phyloP scores from a whole-genome alignment of 2,113 vertebrate species.

The Rafetus swinhoei region DNA sequence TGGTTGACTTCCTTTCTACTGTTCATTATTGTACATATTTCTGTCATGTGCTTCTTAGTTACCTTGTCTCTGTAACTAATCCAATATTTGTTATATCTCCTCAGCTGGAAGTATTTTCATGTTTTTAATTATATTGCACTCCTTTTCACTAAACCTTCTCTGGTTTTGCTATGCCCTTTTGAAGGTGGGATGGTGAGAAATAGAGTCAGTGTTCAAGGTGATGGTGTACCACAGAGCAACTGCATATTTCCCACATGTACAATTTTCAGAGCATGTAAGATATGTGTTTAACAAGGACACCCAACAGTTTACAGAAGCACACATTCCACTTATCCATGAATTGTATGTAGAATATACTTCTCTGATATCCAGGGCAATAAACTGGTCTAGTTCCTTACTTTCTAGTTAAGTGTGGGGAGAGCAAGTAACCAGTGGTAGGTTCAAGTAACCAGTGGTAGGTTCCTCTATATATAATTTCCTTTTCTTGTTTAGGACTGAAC shows the following conservation, averaged over 20 bases:
- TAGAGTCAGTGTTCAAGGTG: background rate
- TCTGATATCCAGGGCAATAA: background rate
- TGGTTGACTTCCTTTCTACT: background rate
- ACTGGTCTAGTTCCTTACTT: background rate
- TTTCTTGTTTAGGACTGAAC: background rate
- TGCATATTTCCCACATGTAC: background rate
- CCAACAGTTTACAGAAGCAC: background rate
- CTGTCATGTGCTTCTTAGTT: background rate
- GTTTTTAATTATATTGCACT: background rate
- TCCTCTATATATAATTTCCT: background rate
- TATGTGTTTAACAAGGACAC: background rate
- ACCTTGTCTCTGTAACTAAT: background rate
- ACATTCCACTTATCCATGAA: background rate
- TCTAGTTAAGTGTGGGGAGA: background rate
- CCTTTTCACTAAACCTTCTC: background rate
- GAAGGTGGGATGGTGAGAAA: background rate
- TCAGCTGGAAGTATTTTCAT: background rate
- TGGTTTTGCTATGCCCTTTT: background rate
- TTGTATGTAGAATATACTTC: rapidly evolving
- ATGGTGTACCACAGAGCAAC: background rate
- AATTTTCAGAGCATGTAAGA: background rate
- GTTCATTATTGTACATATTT: background rate
- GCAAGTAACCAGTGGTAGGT: background rate
- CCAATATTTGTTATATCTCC: background rate
- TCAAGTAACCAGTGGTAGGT: too few relatives aligned